Conservation (phyloP, 2,888 invertebrate genomes). For the Eupithecia pulchellata region DNA sequence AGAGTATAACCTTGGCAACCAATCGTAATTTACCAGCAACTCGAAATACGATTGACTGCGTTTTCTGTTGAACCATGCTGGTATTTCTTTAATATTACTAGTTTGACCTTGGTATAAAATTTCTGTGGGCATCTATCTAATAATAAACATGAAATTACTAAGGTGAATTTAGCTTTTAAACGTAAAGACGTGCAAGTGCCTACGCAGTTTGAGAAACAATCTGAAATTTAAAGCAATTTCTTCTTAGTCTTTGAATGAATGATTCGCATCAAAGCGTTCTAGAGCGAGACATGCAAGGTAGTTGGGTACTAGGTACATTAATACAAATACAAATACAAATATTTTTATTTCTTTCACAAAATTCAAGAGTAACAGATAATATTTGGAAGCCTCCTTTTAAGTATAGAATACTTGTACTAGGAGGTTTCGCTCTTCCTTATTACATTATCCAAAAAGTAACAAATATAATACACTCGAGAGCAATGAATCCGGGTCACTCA, state of each 20-base stretch:
- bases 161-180: not conserved
- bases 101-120: conserved; percentile 1
- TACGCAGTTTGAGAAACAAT: not conserved
- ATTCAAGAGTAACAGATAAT: too few species aligned
- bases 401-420: too few species aligned
- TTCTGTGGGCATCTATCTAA: not conserved
- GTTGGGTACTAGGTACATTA: too few species aligned
- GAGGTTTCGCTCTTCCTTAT: too few species aligned
- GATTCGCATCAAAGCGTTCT: not conserved
- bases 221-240: not conserved
- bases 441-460: too few species aligned
- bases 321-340: too few species aligned
- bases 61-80: conserved; percentile 1
- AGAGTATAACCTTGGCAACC: conserved; percentile 53
- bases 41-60: conserved; percentile 15
- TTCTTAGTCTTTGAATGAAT: not conserved
- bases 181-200: not conserved
- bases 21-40: conserved; percentile 21
- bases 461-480: too few species aligned
- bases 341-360: too few species aligned
- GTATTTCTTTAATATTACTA: conserved; percentile 18
- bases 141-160: not conserved
- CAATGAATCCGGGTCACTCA: too few species aligned
- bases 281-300: not conserved
- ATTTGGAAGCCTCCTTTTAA: too few species aligned